Base-by-base conservation (phyloP, 2,113 vertebrate species). In the Orientallactaga bullata region DNA sequence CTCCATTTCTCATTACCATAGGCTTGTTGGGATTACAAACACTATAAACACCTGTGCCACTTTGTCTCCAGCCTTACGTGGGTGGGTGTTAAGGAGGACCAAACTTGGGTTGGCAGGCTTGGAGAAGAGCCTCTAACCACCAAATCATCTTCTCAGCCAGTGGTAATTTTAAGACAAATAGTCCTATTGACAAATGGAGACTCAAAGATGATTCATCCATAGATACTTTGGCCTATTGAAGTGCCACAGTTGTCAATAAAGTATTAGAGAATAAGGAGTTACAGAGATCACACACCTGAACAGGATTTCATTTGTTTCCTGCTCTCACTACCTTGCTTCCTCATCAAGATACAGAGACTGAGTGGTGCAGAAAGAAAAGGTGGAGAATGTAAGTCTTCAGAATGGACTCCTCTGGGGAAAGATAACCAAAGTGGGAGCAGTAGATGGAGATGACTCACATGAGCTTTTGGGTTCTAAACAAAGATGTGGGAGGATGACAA, bases 161-260 rank as follows among this genome's bases (percentile, higher is more conserved):
- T 12, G 55, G 55, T 55, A 55, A 55, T 66, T 79, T 80, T 55
- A 63, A 82, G n/a, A 63, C 4, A 76, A 65, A 65, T 23, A 85
- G 32, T 63, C 17, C 24, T 24, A 69, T 66, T 24, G 83, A 55
- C 35, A 91, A 86, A 18, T 39, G 23, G 30, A 66, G 28, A 60
- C 18, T 71, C 16, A 51, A 32, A 47, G 11, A 47, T 47, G 8
- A 35, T 39, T 73, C 58, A 35, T 66, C 10, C 73, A 69, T 23
- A 81, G 78, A 71, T 12, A 88, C 15, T 42, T 82, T n/a, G 20
- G 15, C 42, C 42, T 63, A 79, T 39, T 76, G 76, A 85, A 76
- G 21, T 78, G 88, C 73, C n/a, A 60, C 30, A 47, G 65, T 32
- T 95, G 89, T 86, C 21, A 88, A 85, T 87, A 81, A 72, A 78